Percentiles rank a stretch among this genome's conserved stretches.
These are phyloP conservation scores for Paradoxurus hermaphroditus DNA, from an alignment of 2,113 vertebrate genomes.

Conservation along the genomic window DNA sequence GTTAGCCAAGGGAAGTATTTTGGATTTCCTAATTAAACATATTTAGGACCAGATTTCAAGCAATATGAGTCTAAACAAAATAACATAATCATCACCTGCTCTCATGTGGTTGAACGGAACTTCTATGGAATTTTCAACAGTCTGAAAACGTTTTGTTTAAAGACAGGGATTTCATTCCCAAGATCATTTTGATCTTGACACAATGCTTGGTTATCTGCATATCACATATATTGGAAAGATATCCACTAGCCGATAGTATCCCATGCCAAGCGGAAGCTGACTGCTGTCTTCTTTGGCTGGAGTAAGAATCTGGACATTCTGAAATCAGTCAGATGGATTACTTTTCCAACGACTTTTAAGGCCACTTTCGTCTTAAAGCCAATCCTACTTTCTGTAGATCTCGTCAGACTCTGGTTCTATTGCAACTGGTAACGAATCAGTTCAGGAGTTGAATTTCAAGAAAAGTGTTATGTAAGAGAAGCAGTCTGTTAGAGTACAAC, in stretches of 20 bases:
- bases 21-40: neutral
- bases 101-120: neutral
- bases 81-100: neutral
- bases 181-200: constrained; percentile 3
- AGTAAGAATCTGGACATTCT: neutral
- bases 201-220: neutral
- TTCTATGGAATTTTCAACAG: neutral
- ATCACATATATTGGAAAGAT: neutral
- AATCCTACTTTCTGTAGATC: constrained; percentile 7
- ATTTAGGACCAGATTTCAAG: neutral
- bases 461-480: constrained; percentile 38
- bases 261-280: neutral
- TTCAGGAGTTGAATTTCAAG: constrained; percentile 69
- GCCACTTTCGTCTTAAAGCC: neutral
- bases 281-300: neutral
- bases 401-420: constrained; percentile 4
- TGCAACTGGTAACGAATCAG: constrained; percentile 45
- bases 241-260: neutral
- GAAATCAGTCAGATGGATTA: neutral
- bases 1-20: neutral
- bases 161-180: neutral
- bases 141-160: neutral
- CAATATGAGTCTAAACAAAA: neutral
- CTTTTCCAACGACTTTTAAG: neutral
- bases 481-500: constrained; percentile 22